A percentile compares a stretch with the other conserved stretches of the same genome.
Evolutionary conservation across 2,113 vertebrate species (phyloP).

Genomic region (Paralichthys olivaceus): DNA sequence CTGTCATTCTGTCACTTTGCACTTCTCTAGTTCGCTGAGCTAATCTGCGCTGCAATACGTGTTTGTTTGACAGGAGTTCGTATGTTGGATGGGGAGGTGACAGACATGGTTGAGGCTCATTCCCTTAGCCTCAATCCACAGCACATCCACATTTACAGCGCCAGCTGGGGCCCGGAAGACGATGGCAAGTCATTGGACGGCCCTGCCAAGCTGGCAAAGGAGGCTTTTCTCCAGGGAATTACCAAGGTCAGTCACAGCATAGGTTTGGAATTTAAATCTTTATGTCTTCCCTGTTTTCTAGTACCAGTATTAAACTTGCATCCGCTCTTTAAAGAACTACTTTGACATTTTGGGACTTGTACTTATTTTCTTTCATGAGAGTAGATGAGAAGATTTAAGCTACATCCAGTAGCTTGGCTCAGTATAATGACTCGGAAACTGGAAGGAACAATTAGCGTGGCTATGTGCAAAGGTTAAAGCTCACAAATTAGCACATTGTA

Average conservation of each 20-base stretch:
- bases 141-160: slow-evolving; percentile 94
- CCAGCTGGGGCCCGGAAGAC: slow-evolving; percentile 96
- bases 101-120: slow-evolving; percentile 95
- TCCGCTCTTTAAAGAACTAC: slow-evolving; percentile 1
- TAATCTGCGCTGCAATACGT: not conserved
- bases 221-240: slow-evolving; percentile 93
- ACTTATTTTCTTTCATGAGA: not conserved
- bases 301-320: slow-evolving; percentile 9
- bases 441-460: not conserved
- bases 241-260: slow-evolving; percentile 86
- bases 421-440: not conserved
- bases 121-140: slow-evolving; percentile 94
- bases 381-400: not conserved
- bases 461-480: not conserved
- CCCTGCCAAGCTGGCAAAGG: slow-evolving; percentile 93
- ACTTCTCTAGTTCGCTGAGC: slow-evolving; percentile 1
- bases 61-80: slow-evolving; percentile 88
- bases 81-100: slow-evolving; percentile 98
- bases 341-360: not conserved
- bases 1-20: slow-evolving; percentile 19
- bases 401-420: not conserved
- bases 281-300: slow-evolving; percentile 1
- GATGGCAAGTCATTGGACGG: slow-evolving; percentile 97
- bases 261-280: slow-evolving; percentile 9
- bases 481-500: not conserved